Base-by-base conservation (phyloP, 1,140 invertebrate species). In the Linepithema humile region DNA sequence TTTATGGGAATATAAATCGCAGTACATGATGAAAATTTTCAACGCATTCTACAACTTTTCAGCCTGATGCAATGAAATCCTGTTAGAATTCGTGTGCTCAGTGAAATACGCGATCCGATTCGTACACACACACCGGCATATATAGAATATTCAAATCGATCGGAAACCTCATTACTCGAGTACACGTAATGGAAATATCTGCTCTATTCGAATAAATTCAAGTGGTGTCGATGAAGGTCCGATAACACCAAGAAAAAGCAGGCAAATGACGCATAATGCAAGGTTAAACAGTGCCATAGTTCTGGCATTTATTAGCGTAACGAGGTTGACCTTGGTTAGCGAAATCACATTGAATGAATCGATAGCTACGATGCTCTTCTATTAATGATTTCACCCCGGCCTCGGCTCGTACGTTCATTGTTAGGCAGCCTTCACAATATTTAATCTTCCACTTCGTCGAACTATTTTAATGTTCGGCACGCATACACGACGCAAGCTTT, bases 151-250 rank as follows among this genome's bases (percentile, higher is more conserved):
- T 59, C 12, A 48, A 32, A 75, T 75, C 40, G 15, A 45, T 35
- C 17, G n/a, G 40, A 48, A 75, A 75, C 0, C n/a, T 64, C 57
- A 64, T 75, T 75, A 75, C 29, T 64, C 29, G 57, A 75, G 29
- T 35, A 29, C n/a, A 64, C 26, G 26, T 64, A 60, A 75, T 50
- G 40, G 29, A 35, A 50, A 64, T 64, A 77, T 64, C 57, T 64
- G 40, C 1, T 64, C 12, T 10, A 4, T 5, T 32, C 6, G 40
- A 45, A 64, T 77, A 64, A 48, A 77, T 77, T 48, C 59, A 12
- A 29, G 17, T 9, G 7, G 23, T 40, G 35, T 64, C 29, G n/a
- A 62, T 75, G n/a, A 23, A 32, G 60, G 3, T 77, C 15, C 40
- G 12, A 77, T 77, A 77, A 48, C 40, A 29, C 4, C 12, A 64